Percentiles rank a stretch among this genome's conserved stretches.
phyloP scores from a whole-genome alignment of 2,888 invertebrate species.

The Lycaena phlaeas region DNA sequence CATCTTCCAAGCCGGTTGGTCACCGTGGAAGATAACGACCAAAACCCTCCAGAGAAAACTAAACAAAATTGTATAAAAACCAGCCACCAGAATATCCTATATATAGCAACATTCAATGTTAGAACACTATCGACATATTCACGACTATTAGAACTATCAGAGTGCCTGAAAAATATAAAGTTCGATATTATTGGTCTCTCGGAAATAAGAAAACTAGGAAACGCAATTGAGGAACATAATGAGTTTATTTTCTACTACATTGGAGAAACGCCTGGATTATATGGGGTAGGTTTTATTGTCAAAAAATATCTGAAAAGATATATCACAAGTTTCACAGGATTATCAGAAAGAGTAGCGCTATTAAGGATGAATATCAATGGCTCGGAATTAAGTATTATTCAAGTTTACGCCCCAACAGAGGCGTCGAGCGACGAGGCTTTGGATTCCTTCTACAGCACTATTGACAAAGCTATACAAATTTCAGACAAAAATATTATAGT shows the following conservation, averaged over 20 bases:
- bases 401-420: neutral
- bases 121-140: neutral
- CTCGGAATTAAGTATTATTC: neutral
- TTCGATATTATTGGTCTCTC: conserved; percentile 4
- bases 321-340: neutral
- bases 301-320: neutral
- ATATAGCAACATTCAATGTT: conserved; percentile 1
- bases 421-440: neutral
- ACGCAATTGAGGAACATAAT: neutral
- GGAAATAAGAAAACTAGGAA: neutral
- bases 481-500: neutral
- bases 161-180: neutral
- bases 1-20: conserved; percentile 5
- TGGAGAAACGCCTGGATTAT: neutral
- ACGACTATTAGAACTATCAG: neutral
- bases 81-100: neutral
- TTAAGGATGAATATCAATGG: neutral
- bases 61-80: neutral
- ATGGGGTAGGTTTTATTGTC: neutral
- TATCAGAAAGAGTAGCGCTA: neutral
- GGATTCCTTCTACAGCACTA: neutral
- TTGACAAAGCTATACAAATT: neutral
- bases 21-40: neutral
- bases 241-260: neutral
- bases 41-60: neutral